Percentiles rank a stretch among this genome's conserved stretches.
Evolutionary conservation across 2,888 invertebrate genomes (phyloP).

Genomic region (Tethea ocularis): DNA sequence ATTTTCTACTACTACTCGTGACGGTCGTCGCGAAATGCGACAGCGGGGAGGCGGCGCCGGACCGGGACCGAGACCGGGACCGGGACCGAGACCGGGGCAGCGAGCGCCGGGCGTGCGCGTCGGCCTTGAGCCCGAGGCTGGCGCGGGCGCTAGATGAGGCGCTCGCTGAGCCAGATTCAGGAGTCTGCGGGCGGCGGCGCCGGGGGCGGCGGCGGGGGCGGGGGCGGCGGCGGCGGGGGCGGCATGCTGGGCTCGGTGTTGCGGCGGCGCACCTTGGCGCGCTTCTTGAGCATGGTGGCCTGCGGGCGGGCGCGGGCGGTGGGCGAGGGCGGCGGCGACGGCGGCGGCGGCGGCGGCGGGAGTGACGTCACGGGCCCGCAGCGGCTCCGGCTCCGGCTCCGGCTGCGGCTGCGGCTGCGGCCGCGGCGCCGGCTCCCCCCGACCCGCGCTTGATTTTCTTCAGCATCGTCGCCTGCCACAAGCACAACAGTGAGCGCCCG

Average conservation of each 20-base stretch:
- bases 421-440: conserved; percentile 84
- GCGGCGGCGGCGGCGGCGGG: conserved; percentile 56
- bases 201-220: conserved; percentile 60
- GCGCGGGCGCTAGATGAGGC: conserved; percentile 85
- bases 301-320: conserved; percentile 78
- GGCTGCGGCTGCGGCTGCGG: conserved; percentile 47
- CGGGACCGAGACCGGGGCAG: conserved; percentile 36
- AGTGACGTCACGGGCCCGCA: conserved; percentile 36
- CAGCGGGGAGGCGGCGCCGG: conserved; percentile 17
- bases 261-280: conserved; percentile 97
- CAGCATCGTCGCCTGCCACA: conserved; percentile 98
- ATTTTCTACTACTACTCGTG: conserved; percentile 7
- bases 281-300: conserved; percentile 99
- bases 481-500: conserved; percentile 38
- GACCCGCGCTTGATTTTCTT: conserved; percentile 99
- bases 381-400: conserved; percentile 38
- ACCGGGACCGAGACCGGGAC: neutral
- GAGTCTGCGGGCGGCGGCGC: conserved; percentile 77
- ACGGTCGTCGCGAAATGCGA: conserved; percentile 15
- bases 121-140: conserved; percentile 77
- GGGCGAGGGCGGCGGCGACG: conserved; percentile 52
- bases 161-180: conserved; percentile 89
- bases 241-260: conserved; percentile 94
- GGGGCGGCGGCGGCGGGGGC: conserved; percentile 66
- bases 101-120: conserved; percentile 65